Conservation (phyloP, 2,797 vertebrate species). For the Anniella stebbinsi region DNA sequence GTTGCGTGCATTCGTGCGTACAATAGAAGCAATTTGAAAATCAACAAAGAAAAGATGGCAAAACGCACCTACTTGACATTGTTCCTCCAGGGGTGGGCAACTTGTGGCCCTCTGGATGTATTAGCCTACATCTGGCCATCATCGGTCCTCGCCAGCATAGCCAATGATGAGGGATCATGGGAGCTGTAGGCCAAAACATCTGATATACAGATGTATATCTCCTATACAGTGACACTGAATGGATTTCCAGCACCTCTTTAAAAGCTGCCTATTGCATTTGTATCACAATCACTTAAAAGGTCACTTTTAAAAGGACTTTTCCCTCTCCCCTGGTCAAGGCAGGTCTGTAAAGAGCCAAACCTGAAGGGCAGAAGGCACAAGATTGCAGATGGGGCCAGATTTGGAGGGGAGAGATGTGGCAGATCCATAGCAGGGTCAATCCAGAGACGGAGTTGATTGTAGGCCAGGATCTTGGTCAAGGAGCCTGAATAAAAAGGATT, state of each 20-base stretch:
- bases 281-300: neutral
- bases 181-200: neutral
- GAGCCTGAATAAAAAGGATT: neutral
- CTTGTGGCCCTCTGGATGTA: neutral
- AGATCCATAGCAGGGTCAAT: neutral
- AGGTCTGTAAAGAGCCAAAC: neutral
- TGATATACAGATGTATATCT: too few species aligned
- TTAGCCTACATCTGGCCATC: neutral
- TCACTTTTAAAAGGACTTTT: too few species aligned
- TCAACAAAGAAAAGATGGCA: neutral
- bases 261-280: neutral
- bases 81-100: too few species aligned
- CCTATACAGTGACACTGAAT: too few species aligned
- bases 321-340: neutral
- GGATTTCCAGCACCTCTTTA: too few species aligned
- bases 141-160: neutral
- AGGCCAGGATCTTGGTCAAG: neutral
- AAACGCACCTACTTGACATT: neutral
- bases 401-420: neutral
- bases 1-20: neutral
- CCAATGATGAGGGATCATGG: neutral
- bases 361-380: neutral
- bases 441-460: neutral
- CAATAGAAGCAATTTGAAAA: neutral
- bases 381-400: too few species aligned